Percentiles rank a stretch among this genome's conserved stretches.
Evolutionary conservation across 2,113 vertebrate genomes (phyloP).

Genomic region (Spermophilus dauricus): DNA sequence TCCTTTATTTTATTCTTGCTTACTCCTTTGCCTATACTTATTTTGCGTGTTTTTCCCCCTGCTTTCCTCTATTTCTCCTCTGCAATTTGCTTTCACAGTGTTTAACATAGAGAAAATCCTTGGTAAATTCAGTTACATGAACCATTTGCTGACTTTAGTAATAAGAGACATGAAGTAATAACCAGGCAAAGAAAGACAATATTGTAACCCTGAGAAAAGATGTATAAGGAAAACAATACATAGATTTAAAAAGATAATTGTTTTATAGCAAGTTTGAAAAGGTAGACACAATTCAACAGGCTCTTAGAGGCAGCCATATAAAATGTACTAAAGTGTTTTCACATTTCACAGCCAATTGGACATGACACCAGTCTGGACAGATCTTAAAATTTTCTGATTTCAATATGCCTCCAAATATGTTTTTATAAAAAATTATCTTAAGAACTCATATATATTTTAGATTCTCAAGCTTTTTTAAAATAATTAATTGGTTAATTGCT

Average conservation of each 20-base stretch:
- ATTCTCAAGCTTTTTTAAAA: background rate
- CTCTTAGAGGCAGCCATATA: background rate
- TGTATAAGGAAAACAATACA: background rate
- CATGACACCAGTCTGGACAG: background rate
- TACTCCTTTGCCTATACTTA: background rate
- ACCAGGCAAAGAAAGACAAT: background rate
- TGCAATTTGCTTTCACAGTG: background rate
- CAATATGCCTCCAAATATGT: background rate
- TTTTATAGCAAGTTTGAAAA: background rate
- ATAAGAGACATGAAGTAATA: background rate
- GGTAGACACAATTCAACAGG: background rate
- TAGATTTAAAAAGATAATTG: background rate
- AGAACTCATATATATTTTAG: background rate
- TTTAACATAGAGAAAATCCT: conserved; percentile 16
- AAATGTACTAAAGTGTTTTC: background rate
- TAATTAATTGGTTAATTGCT: background rate
- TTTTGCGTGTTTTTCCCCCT: background rate
- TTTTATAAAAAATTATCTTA: conserved; percentile 19
- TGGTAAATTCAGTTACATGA: background rate
- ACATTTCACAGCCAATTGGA: background rate
- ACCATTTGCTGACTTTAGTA: background rate
- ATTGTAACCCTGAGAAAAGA: background rate
- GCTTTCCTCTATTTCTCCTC: background rate
- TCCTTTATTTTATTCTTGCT: background rate
- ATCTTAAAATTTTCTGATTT: background rate